Percentiles rank a stretch among this genome's conserved stretches.
Conservation (phyloP, 1,140 invertebrate genomes). For the Chlorops oryzae region DNA sequence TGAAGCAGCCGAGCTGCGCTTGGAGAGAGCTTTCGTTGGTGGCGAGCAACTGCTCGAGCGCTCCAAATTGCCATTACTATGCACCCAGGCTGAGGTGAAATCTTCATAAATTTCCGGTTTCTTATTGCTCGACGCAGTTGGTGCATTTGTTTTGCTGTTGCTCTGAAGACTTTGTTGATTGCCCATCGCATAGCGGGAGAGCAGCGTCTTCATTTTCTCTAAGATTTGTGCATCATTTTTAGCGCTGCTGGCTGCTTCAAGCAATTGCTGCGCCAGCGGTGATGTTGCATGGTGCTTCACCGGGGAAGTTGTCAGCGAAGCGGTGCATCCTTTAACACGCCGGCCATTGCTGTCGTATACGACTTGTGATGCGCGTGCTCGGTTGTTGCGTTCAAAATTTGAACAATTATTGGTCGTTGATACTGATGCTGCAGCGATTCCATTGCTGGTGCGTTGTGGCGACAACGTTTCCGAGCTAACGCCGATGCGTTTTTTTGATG, state of each 20-base stretch:
- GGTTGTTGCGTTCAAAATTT: constrained; percentile 60
- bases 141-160: not conserved
- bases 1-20: constrained; percentile 42
- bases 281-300: constrained; percentile 54
- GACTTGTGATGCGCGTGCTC: constrained; percentile 58
- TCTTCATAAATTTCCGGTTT: constrained; percentile 56
- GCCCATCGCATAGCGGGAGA: constrained; percentile 57
- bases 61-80: constrained; percentile 61
- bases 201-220: constrained; percentile 64
- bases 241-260: constrained; percentile 61
- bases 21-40: constrained; percentile 32
- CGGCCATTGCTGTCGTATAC: constrained; percentile 56
- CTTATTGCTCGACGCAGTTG: constrained; percentile 37
- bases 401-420: no score
- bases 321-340: constrained; percentile 44
- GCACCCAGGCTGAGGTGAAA: constrained; percentile 65
- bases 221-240: constrained; percentile 63
- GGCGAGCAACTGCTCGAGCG: constrained; percentile 44
- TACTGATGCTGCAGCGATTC: constrained; percentile 7
- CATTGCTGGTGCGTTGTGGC: constrained; percentile 40
- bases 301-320: constrained; percentile 49
- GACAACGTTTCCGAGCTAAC: constrained; percentile 65
- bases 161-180: constrained; percentile 22
- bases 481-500: constrained; percentile 55
- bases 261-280: constrained; percentile 63